Evolutionary conservation across 2,797 vertebrate species (phyloP).

Genomic region (Gambelia wislizenii): DNA sequence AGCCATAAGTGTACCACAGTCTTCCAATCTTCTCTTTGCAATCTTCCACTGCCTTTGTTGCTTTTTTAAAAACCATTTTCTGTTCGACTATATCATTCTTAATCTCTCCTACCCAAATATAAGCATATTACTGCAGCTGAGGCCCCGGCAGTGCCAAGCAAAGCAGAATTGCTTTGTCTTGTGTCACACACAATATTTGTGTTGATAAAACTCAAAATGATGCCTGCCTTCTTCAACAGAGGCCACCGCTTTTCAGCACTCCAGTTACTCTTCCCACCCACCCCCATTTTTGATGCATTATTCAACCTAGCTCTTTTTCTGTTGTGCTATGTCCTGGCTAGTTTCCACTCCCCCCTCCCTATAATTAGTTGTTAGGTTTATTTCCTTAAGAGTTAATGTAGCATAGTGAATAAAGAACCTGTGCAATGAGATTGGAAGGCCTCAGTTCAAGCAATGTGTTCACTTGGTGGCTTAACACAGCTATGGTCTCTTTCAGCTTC

Average conservation of each 20-base stretch:
- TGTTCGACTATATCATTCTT: neutral
- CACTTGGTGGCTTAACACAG: neutral
- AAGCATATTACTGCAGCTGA: neutral
- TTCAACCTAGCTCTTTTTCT: neutral
- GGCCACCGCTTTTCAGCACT: neutral
- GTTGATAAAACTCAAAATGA: constrained; percentile 8
- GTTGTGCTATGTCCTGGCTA: neutral
- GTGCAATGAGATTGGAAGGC: neutral
- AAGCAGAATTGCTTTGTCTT: constrained; percentile 3
- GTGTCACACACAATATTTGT: neutral
- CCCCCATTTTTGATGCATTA: neutral
- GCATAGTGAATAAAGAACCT: neutral
- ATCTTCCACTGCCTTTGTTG: neutral
- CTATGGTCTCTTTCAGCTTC: neutral
- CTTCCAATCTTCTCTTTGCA: neutral
- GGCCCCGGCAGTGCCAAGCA: neutral
- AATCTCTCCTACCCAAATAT: neutral
- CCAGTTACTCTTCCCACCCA: neutral
- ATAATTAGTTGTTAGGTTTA: neutral
- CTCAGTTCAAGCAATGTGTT: neutral
- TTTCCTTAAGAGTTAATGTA: neutral
- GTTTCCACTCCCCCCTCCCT: neutral
- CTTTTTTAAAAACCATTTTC: neutral
- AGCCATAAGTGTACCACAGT: neutral
- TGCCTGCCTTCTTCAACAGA: neutral